A percentile compares a stretch with the other conserved stretches of the same genome.
phyloP scores from a whole-genome alignment of 2,888 invertebrate genomes.

The Sisyra nigra region DNA sequence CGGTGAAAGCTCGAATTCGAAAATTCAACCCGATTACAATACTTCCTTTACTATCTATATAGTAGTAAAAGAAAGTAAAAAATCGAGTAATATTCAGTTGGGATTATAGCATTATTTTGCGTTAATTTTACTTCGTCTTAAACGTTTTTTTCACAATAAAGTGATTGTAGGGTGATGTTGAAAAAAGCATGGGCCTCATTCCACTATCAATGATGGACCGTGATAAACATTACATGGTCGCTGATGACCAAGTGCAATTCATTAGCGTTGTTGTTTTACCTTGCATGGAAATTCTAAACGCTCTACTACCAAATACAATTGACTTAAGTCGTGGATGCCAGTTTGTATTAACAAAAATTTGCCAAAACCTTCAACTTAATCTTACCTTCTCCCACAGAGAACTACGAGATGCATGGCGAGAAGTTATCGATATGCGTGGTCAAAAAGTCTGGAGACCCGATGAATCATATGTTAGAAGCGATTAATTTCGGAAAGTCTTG shows the following conservation, averaged over 20 bases:
- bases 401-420: conserved; percentile 38
- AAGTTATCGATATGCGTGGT: conserved; percentile 37
- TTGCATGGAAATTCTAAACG: conserved; percentile 34
- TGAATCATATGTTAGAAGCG: conserved; percentile 25
- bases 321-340: conserved; percentile 33
- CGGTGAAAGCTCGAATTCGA: too few species aligned
- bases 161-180: conserved; percentile 39
- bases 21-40: too few species aligned
- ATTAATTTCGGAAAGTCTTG: background rate
- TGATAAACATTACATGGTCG: conserved; percentile 35
- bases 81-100: too few species aligned
- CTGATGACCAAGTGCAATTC: conserved; percentile 47
- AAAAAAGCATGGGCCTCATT: conserved; percentile 37
- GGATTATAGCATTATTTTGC: too few species aligned
- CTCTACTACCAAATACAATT: conserved; percentile 33
- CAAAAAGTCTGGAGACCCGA: conserved; percentile 38
- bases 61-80: too few species aligned
- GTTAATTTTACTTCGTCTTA: too few species aligned
- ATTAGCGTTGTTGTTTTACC: conserved; percentile 40
- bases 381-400: conserved; percentile 22
- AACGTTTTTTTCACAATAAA: conserved; percentile 17
- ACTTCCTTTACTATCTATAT: too few species aligned
- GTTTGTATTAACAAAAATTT: conserved; percentile 20
- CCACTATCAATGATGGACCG: conserved; percentile 48
- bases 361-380: background rate